Evolutionary conservation across 2,888 invertebrate genomes (phyloP), one percentile per base, ranked within the genome.

Genomic region (Tenthredo notha): DNA sequence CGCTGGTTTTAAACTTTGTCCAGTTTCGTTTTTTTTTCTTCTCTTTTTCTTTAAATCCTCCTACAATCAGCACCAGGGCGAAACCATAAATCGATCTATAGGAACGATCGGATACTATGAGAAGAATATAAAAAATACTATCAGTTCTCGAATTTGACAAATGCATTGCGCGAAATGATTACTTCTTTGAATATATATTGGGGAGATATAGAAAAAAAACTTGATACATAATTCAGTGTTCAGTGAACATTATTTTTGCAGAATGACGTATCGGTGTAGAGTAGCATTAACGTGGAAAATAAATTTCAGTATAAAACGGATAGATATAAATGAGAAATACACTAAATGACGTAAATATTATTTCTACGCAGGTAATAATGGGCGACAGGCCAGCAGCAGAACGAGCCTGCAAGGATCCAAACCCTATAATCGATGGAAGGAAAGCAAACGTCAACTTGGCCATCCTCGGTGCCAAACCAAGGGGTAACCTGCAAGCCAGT

Each of bases 381-480:
- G 98, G 98, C 85, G 98, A 99, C 94, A 95, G 98, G 91, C 96
- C 97, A 85, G 98, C 98, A 77, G 99, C 99, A 82, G 99, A 99
- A 93, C 95, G 98, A 91, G 99, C 99, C 78, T 98, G 98, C 94
- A 98, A 99, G 94, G 99, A 99, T 93, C 98, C 99, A 85, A 99
- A 99, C 94, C 99, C 99, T 84, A 98, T 99, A 93, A 99, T 99
- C 91, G 99, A 99, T 93, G 99, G 99, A 84, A 96, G 99, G 92
- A 99, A 99, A 95, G 99, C 99, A 87, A 99, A 99, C 94, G 99
- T 99, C 83, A 99, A 99, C 94, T 95, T 99, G 90, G 99, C 99
- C 88, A 99, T 99, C 93, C 95, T 99, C 90, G 99, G 99, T 92
- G 99, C 99, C 88, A 99, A 99, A 94, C 99, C 99, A 80, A 95